Conservation (phyloP, 2,888 invertebrate species). For the Eilema griseolum region DNA sequence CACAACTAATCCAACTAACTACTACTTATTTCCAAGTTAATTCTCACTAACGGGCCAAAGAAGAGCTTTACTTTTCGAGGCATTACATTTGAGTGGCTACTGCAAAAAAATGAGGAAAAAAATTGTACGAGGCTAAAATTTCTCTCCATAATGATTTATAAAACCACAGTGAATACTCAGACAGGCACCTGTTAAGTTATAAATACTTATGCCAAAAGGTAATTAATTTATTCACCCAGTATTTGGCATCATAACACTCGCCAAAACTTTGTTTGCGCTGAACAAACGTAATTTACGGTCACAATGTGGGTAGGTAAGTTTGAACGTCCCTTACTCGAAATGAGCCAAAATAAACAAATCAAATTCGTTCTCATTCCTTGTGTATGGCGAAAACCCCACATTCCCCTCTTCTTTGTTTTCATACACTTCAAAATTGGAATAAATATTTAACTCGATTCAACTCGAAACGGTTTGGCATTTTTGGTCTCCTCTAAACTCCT, state of each 20-base stretch:
- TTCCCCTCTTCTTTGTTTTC: conserved; percentile 57
- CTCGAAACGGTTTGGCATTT: not conserved
- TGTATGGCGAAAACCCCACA: conserved; percentile 60
- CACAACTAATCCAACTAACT: not conserved
- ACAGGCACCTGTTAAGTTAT: not conserved
- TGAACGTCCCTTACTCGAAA: conserved; percentile 58
- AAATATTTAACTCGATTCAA: conserved; percentile 44
- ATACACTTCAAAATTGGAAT: conserved; percentile 57
- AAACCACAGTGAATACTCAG: not conserved
- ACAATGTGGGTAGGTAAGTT: conserved; percentile 70
- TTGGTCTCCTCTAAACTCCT: not conserved
- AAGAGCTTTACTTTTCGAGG: not conserved
- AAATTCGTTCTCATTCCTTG: conserved; percentile 57
- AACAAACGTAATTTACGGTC: conserved; percentile 75
- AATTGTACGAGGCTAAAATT: not conserved
- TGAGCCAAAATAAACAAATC: conserved; percentile 75
- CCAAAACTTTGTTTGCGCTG: conserved; percentile 61
- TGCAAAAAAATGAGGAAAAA: not conserved
- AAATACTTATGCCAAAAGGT: conserved; percentile 9
- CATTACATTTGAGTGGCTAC: not conserved
- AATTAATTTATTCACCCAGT: conserved; percentile 55
- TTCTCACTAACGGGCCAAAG: not conserved
- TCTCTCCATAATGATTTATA: not conserved
- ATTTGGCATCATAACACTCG: conserved; percentile 48
- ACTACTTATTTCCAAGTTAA: not conserved